Percentiles rank a stretch among this genome's conserved stretches.
These are phyloP conservation scores for Amyelois transitella DNA, from an alignment of 1,140 invertebrate genomes.

Conservation along the genomic window DNA sequence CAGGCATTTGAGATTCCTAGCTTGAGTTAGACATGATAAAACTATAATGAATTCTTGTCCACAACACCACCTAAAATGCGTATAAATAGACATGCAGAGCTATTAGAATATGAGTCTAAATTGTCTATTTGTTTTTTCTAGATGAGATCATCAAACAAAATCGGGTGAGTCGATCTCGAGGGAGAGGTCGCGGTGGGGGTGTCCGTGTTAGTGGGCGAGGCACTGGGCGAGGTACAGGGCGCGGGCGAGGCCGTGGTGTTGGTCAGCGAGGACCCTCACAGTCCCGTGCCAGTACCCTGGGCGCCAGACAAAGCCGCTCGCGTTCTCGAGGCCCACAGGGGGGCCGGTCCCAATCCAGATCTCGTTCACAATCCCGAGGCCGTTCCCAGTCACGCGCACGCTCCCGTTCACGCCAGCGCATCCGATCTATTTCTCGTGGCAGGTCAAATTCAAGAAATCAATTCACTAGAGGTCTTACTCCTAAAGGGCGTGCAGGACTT, in stretches of 20 bases:
- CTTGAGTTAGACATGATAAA: no score
- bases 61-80: no score
- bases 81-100: no score
- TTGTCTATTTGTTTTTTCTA: no score
- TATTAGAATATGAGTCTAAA: no score
- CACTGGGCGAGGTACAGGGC: conserved; percentile 37
- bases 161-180: conserved; percentile 44
- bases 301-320: conserved; percentile 30
- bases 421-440: conserved; percentile 38
- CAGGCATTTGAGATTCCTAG: no score
- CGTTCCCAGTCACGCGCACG: conserved; percentile 35
- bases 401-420: conserved; percentile 42
- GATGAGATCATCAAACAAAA: conserved; percentile 64
- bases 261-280: conserved; percentile 30
- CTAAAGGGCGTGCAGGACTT: conserved; percentile 54
- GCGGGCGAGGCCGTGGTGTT: conserved; percentile 34
- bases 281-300: conserved; percentile 24
- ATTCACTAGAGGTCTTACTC: conserved; percentile 49
- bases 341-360: neutral
- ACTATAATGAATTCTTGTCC: no score
- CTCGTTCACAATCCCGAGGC: conserved; percentile 23
- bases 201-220: conserved; percentile 12
- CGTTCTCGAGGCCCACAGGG: conserved; percentile 31
- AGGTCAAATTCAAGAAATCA: conserved; percentile 47
- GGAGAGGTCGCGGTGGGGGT: conserved; percentile 32